These are phyloP conservation scores for Octomys mimax DNA, from an alignment of 2,797 vertebrate genomes.

Conservation along the genomic window DNA sequence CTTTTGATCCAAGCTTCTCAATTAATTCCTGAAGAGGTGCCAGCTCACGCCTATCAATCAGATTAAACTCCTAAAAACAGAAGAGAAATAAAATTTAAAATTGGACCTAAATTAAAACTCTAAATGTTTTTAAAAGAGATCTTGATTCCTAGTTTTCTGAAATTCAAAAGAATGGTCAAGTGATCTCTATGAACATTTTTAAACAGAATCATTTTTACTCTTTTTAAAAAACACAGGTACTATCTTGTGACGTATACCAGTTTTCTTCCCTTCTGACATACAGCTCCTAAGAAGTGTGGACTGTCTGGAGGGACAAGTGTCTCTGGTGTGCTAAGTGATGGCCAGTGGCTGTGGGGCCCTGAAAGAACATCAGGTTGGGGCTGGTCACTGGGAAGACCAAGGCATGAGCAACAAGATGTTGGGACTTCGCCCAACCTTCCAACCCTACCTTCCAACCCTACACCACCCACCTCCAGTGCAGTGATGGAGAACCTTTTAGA, in stretches of 20 bases:
- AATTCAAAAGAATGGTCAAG: slow-evolving; percentile 56
- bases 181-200: slow-evolving; percentile 35
- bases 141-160: slow-evolving; percentile 52
- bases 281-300: neutral
- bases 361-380: neutral
- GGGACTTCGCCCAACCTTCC: neutral
- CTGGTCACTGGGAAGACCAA: neutral
- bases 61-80: slow-evolving; percentile 94
- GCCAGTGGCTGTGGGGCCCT: neutral
- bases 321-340: neutral
- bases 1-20: slow-evolving; percentile 98
- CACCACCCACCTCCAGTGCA: neutral
- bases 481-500: neutral
- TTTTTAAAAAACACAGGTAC: neutral
- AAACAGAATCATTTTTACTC: neutral
- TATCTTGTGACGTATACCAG: neutral
- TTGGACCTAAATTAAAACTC: slow-evolving; percentile 42
- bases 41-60: slow-evolving; percentile 96
- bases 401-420: neutral
- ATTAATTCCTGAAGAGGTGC: slow-evolving; percentile 98
- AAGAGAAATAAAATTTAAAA: slow-evolving; percentile 56
- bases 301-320: neutral
- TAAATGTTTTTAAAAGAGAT: slow-evolving; percentile 45
- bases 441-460: neutral
- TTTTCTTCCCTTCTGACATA: neutral